A percentile compares a stretch with the other conserved stretches of the same genome.
Evolutionary conservation across 2,113 vertebrate species (phyloP).

Genomic region (Gallinago jamesoni): DNA sequence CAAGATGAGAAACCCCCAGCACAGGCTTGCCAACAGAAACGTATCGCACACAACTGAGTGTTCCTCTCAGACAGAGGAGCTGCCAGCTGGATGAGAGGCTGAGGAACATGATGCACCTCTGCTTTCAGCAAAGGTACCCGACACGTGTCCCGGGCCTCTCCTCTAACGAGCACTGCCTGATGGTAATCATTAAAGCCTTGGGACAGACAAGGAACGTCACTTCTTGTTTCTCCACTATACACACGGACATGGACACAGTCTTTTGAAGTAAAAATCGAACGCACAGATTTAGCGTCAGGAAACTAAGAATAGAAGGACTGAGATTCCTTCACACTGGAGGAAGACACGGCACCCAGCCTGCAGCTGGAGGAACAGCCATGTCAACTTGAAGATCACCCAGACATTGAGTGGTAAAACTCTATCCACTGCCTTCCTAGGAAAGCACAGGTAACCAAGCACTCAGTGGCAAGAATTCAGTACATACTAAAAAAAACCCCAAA

Average conservation of each 20-base stretch:
- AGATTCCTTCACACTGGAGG: not conserved
- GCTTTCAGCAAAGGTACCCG: not conserved
- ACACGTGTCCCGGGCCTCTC: not conserved
- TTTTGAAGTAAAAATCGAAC: not conserved
- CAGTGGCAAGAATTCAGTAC: not conserved
- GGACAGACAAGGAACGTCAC: not conserved
- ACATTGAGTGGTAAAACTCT: not conserved
- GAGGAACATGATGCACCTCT: not conserved
- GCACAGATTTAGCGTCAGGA: not conserved
- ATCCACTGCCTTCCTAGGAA: not conserved
- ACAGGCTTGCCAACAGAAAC: not conserved
- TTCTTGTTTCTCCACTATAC: not conserved
- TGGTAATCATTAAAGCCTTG: not conserved
- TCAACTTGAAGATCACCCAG: not conserved
- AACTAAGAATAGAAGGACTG: not conserved
- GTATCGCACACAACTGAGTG: not conserved
- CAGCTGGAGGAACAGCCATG: accelerated
- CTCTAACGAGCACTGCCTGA: not conserved
- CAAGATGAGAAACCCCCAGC: not conserved
- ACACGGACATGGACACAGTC: not conserved
- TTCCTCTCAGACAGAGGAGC: not conserved
- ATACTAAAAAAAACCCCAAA: not conserved
- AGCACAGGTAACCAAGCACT: not conserved
- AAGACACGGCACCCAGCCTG: not conserved
- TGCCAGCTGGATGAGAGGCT: not conserved